These are phyloP conservation scores for Madoqua kirkii DNA, from an alignment of 2,113 vertebrate species.

Conservation along the genomic window DNA sequence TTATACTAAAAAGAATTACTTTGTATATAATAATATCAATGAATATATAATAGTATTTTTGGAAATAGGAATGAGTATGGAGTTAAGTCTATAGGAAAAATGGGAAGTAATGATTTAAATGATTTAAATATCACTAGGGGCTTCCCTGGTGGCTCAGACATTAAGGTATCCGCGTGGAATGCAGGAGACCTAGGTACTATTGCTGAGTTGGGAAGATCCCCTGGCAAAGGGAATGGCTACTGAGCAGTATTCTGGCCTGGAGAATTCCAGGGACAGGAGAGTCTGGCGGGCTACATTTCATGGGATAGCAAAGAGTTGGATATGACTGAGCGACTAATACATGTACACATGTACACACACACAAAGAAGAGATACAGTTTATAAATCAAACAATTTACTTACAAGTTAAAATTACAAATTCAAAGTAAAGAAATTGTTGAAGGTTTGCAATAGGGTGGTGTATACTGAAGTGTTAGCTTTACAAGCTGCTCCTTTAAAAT, in stretches of 20 bases:
- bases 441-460: not conserved
- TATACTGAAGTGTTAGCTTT: not conserved
- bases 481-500: not conserved
- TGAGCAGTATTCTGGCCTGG: not conserved
- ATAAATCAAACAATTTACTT: not conserved
- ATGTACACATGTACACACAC: not conserved
- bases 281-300: not conserved
- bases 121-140: not conserved
- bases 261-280: not conserved
- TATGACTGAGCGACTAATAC: not conserved
- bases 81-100: not conserved
- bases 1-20: too few relatives aligned
- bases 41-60: not conserved
- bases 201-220: not conserved
- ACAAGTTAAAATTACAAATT: not conserved
- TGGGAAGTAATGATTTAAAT: not conserved
- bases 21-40: not conserved
- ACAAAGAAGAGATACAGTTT: not conserved
- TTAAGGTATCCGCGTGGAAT: not conserved
- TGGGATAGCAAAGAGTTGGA: not conserved
- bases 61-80: not conserved
- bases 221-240: not conserved
- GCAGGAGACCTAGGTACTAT: not conserved
- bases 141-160: not conserved
- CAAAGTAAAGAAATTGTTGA: not conserved